These are phyloP conservation scores for Latrodectus hesperus DNA, from an alignment of 2,888 invertebrate species.

Conservation along the genomic window DNA sequence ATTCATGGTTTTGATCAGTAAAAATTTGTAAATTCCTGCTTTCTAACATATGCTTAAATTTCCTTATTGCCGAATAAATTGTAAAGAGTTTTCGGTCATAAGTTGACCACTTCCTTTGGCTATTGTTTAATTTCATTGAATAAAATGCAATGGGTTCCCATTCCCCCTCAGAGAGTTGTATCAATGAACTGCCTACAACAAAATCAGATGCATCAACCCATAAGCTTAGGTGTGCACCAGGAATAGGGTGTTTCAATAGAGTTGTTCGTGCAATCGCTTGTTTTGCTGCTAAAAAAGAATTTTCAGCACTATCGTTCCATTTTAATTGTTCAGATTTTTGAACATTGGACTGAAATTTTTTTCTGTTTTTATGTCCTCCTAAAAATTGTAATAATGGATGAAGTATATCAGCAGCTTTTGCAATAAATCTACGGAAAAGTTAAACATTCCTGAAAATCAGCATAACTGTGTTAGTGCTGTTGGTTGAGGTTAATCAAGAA, in stretches of 20 bases:
- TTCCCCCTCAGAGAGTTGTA: conserved; percentile 63
- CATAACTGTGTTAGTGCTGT: too few relatives aligned
- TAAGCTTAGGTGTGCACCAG: conserved; percentile 14
- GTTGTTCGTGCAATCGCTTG: background rate
- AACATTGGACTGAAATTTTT: background rate
- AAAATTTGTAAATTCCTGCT: conserved; percentile 34
- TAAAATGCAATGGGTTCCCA: conserved; percentile 53
- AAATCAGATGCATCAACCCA: conserved; percentile 74
- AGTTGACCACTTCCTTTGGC: conserved; percentile 7
- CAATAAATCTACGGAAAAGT: background rate
- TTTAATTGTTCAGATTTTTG: background rate
- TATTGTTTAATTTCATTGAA: conserved; percentile 21
- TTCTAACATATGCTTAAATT: conserved; percentile 70
- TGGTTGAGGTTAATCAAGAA: too few relatives aligned
- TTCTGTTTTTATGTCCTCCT: background rate
- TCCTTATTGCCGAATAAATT: conserved; percentile 70
- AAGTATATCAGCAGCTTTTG: background rate
- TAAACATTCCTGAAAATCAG: background rate
- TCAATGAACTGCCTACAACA: conserved; percentile 71
- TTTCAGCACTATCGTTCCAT: background rate
- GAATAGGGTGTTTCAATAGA: background rate
- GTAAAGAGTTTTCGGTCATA: conserved; percentile 71
- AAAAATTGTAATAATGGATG: background rate
- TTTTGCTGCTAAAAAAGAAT: background rate
- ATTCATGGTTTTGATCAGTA: conserved; percentile 70